Evolutionary conservation across 2,113 vertebrate species (phyloP).

Genomic region (Otolemur garnettii): DNA sequence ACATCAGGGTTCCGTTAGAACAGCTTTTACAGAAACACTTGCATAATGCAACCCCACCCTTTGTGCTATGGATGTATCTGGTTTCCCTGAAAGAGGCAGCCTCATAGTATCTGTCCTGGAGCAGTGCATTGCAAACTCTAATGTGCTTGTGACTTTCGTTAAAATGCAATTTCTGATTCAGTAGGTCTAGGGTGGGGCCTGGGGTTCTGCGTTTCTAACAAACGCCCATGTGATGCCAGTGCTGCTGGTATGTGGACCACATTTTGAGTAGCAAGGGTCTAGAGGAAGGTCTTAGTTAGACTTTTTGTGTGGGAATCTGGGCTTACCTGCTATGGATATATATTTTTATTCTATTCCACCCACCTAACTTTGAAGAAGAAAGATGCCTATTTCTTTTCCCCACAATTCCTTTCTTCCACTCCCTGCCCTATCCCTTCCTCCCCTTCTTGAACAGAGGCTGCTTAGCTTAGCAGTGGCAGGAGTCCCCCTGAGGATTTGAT

Average conservation of each 20-base stretch:
- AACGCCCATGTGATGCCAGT: background rate
- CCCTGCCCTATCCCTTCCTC: constrained; percentile 74
- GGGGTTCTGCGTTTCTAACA: constrained; percentile 25
- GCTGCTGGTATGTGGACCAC: constrained; percentile 37
- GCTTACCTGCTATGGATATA: constrained; percentile 75
- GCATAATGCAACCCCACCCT: background rate
- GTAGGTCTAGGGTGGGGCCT: background rate
- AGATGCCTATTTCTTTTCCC: constrained; percentile 82
- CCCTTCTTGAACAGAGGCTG: constrained; percentile 77
- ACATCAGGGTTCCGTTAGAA: background rate
- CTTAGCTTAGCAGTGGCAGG: constrained; percentile 80
- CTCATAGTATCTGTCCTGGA: background rate
- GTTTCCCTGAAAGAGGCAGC: background rate
- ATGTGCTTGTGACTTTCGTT: background rate
- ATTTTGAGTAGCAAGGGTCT: background rate
- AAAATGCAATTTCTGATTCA: constrained; percentile 29
- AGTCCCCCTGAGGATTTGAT: constrained; percentile 80
- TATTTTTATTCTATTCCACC: constrained; percentile 75
- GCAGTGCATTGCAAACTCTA: background rate
- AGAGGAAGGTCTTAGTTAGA: constrained; percentile 60
- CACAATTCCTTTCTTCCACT: constrained; percentile 78
- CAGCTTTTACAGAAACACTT: background rate
- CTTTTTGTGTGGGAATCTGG: constrained; percentile 71
- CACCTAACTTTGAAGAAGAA: constrained; percentile 81
- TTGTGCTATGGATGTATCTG: background rate